A percentile compares a stretch with the other conserved stretches of the same genome.
Evolutionary conservation across 2,888 invertebrate species (phyloP).

Genomic region (Oxyscelio sp.): DNA sequence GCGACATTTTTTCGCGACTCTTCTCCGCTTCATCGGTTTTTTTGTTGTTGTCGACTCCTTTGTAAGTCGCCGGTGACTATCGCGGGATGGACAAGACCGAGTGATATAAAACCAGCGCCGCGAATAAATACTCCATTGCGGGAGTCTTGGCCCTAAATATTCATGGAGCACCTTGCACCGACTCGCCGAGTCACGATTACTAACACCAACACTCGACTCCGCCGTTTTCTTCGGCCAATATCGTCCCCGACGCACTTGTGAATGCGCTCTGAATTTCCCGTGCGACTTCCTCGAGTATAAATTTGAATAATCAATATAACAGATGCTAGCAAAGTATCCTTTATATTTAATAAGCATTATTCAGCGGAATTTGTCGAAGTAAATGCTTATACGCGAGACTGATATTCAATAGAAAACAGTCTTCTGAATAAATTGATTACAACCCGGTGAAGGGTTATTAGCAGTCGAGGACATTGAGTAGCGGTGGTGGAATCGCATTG

Average conservation of each 20-base stretch:
- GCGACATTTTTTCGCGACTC: no score
- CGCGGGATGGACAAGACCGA: no score
- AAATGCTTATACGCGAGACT: constrained; percentile 41
- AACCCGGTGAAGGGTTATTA: constrained; percentile 62
- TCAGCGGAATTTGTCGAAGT: constrained; percentile 70
- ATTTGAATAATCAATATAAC: constrained; percentile 70
- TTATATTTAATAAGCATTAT: constrained; percentile 70
- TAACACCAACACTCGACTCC: constrained; percentile 45
- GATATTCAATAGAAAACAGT: constrained; percentile 60
- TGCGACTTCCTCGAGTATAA: constrained; percentile 65
- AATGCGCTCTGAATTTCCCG: constrained; percentile 60
- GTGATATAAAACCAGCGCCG: no score
- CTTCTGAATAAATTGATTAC: constrained; percentile 56
- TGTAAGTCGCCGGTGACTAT: no score
- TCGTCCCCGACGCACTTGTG: constrained; percentile 37
- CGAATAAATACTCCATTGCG: no score
- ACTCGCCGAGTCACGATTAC: constrained; percentile 69
- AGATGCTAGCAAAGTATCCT: constrained; percentile 26
- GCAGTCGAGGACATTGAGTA: constrained; percentile 53
- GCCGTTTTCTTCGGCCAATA: constrained; percentile 55
- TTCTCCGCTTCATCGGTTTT: no score
- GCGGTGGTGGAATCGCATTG: constrained; percentile 30
- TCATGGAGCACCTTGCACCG: constrained; percentile 81
- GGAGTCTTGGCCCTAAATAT: constrained; percentile 84
- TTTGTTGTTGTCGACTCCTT: no score